Evolutionary conservation across 2,888 invertebrate genomes (phyloP).

Genomic region (Sacculina carcini): DNA sequence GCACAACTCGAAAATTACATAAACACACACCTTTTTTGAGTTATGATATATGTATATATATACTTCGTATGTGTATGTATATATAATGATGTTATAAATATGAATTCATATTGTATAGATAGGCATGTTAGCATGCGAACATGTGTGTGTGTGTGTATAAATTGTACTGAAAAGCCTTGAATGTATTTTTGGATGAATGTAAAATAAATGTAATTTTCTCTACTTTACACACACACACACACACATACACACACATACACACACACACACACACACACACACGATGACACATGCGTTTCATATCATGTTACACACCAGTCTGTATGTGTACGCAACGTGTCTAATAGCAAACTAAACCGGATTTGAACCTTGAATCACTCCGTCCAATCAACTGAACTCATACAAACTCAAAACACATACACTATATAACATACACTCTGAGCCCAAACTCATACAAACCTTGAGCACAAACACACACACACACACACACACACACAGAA

Average conservation of each 20-base stretch:
- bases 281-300: neutral
- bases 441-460: too few species aligned
- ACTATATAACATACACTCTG: too few species aligned
- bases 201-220: too few species aligned
- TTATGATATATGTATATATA: neutral
- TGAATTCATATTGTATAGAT: neutral
- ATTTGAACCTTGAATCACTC: too few species aligned
- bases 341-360: too few species aligned
- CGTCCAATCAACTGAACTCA: too few species aligned
- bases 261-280: too few species aligned
- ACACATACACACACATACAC: neutral
- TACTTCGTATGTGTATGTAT: neutral
- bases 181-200: neutral
- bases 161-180: neutral
- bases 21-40: neutral
- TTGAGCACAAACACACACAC: too few species aligned
- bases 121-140: neutral
- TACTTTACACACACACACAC: neutral
- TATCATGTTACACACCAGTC: neutral
- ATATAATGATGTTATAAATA: neutral
- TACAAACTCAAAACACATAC: too few species aligned
- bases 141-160: neutral
- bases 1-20: neutral
- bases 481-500: too few species aligned
- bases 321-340: too few species aligned